Percentiles rank a stretch among this genome's conserved stretches.
These are phyloP conservation scores for Gobionotothen gibberifrons DNA, from an alignment of 2,797 vertebrate species.

Conservation along the genomic window DNA sequence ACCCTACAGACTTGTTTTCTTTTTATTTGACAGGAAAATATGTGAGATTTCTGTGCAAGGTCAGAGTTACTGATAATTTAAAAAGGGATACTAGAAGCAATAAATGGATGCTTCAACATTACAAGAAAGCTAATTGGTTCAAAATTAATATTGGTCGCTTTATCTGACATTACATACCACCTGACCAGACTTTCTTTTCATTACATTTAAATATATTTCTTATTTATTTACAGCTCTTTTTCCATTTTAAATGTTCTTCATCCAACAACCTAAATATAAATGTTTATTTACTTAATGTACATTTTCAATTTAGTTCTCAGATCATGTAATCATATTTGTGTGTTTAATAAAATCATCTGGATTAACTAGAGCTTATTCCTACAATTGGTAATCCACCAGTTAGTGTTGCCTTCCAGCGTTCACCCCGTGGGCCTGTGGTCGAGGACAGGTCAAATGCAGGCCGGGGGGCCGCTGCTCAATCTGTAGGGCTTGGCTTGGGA, in stretches of 20 bases:
- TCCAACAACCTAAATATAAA: slow-evolving; percentile 1
- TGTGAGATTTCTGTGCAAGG: no score
- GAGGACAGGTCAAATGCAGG: no score
- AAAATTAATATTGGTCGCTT: background rate
- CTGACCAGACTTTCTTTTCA: background rate
- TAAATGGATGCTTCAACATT: slow-evolving; percentile 4
- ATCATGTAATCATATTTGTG: slow-evolving; percentile 19
- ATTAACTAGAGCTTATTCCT: background rate
- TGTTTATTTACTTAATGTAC: background rate
- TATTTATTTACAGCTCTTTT: slow-evolving; percentile 37
- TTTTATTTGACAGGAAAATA: background rate
- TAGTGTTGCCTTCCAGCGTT: no score
- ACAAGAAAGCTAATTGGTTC: background rate
- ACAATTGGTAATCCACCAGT: background rate
- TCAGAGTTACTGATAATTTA: background rate
- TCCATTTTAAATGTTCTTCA: background rate
- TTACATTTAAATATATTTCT: background rate
- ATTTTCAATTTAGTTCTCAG: background rate
- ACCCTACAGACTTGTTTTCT: background rate
- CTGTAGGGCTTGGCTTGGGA: no score
- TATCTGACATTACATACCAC: slow-evolving; percentile 32
- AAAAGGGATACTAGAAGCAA: background rate
- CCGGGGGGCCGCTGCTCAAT: no score
- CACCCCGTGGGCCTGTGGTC: no score
- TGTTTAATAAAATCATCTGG: slow-evolving; percentile 32